phyloP scores from a whole-genome alignment of 2,797 vertebrate genomes.

The Peromyscus aztecus region DNA sequence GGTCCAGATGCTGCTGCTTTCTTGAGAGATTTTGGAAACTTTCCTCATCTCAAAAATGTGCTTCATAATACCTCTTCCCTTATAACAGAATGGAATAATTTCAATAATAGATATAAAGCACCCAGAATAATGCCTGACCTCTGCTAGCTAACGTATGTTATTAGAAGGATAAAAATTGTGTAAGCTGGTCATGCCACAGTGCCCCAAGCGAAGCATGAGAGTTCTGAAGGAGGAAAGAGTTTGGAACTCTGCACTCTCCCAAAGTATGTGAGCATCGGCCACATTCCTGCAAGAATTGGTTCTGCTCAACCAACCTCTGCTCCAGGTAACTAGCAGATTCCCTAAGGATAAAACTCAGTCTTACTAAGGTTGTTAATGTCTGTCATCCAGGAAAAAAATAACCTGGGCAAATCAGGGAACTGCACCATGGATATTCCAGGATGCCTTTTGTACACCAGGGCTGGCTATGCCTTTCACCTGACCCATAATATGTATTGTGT shows the following conservation, averaged over 20 bases:
- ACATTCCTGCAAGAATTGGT: background rate
- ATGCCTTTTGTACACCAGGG: slow-evolving; percentile 93
- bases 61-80: background rate
- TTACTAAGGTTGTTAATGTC: slow-evolving; percentile 89
- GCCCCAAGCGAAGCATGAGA: background rate
- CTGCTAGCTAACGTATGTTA: background rate
- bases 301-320: background rate
- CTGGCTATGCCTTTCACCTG: slow-evolving; percentile 94
- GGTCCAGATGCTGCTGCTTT: background rate
- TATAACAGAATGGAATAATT: background rate
- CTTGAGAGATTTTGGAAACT: background rate
- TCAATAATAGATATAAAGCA: background rate
- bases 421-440: slow-evolving; percentile 91
- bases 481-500: slow-evolving; percentile 89
- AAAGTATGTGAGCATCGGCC: background rate
- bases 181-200: background rate
- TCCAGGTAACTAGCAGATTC: background rate
- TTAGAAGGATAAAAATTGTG: background rate
- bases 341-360: slow-evolving; percentile 89
- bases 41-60: background rate
- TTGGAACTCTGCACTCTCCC: background rate
- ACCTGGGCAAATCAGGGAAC: slow-evolving; percentile 88
- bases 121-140: background rate
- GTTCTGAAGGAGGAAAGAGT: background rate
- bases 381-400: slow-evolving; percentile 92